A percentile compares a stretch with the other conserved stretches of the same genome.
Conservation (phyloP, 2,888 invertebrate genomes). For the Pyrochroa serraticornis region DNA sequence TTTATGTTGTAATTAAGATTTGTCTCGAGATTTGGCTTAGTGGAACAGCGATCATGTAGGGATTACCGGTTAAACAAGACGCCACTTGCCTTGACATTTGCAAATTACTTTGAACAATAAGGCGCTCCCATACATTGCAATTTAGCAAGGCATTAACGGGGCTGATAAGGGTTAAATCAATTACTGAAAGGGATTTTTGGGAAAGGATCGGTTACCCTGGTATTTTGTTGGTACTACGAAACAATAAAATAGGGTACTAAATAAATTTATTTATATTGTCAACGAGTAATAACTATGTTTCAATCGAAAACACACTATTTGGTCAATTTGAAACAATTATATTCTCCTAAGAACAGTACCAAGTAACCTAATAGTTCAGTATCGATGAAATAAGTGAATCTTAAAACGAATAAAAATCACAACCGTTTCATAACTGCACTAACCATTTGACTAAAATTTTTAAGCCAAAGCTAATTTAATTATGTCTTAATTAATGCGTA, state of each 20-base stretch:
- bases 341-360: conserved; percentile 14
- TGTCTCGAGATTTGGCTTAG: too few relatives aligned
- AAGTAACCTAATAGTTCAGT: neutral
- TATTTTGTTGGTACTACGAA: neutral
- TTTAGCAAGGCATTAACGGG: too few relatives aligned
- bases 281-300: conserved; percentile 51
- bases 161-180: too few relatives aligned
- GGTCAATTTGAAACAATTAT: conserved; percentile 40
- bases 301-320: conserved; percentile 43
- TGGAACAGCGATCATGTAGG: too few relatives aligned
- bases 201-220: neutral
- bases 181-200: neutral
- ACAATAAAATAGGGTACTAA: conserved; percentile 44
- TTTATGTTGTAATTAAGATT: too few relatives aligned
- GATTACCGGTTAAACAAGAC: too few relatives aligned
- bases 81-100: too few relatives aligned
- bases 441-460: conserved; percentile 28
- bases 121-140: too few relatives aligned
- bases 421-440: conserved; percentile 41
- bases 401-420: conserved; percentile 33
- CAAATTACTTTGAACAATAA: too few relatives aligned
- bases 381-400: neutral
- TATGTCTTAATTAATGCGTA: conserved; percentile 23
- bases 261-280: conserved; percentile 56
- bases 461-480: conserved; percentile 35